Evolutionary conservation across 2,113 vertebrate genomes (phyloP).

Genomic region (Chionomys nivalis): DNA sequence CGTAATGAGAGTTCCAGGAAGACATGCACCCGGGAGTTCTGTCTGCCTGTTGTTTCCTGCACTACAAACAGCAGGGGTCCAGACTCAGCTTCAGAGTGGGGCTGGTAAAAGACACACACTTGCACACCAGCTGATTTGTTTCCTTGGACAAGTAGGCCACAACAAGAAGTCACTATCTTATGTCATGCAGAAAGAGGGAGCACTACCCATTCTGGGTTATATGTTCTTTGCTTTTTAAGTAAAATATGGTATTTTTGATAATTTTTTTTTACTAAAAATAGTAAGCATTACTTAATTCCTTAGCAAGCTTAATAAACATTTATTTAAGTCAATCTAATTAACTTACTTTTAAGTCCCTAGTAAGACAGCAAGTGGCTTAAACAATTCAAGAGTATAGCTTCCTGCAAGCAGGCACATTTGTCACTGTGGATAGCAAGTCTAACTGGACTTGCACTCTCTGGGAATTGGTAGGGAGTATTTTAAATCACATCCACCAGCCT

Average conservation of each 20-base stretch:
- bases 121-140: background rate
- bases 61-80: background rate
- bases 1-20: background rate
- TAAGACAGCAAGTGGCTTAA: background rate
- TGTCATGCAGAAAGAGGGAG: background rate
- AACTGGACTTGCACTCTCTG: background rate
- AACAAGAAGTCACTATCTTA: background rate
- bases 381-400: background rate
- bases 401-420: background rate
- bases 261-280: background rate
- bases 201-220: background rate
- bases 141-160: background rate
- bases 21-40: background rate
- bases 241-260: background rate
- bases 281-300: background rate
- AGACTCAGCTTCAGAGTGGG: background rate
- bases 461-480: background rate
- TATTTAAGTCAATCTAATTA: background rate
- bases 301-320: background rate
- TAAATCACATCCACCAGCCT: background rate
- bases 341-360: conserved; percentile 5
- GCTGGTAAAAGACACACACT: background rate
- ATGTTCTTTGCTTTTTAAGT: background rate
- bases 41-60: background rate
- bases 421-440: background rate